phyloP scores from a whole-genome alignment of 2,113 vertebrate species.

The Australoheros scitulus region DNA sequence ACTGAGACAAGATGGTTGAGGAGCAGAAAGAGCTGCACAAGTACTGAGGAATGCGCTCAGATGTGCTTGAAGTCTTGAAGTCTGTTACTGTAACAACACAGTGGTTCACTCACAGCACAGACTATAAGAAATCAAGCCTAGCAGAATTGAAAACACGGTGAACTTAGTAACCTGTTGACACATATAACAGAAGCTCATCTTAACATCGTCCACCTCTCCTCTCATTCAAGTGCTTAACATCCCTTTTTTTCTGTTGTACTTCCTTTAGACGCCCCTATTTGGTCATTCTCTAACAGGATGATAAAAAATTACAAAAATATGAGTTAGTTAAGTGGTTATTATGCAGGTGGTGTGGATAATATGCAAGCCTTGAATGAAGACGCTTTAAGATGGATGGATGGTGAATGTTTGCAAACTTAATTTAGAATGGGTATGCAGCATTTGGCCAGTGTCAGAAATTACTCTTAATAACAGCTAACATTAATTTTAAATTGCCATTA shows the following conservation, averaged over 20 bases:
- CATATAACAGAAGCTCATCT: neutral
- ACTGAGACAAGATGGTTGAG: slow-evolving; percentile 7
- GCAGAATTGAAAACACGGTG: neutral
- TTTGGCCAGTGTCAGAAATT: neutral
- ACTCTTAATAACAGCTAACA: neutral
- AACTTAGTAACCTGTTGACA: neutral
- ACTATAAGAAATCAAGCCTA: neutral
- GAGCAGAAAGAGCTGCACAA: neutral
- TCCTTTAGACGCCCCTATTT: neutral
- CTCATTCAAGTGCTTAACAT: neutral
- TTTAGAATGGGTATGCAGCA: neutral
- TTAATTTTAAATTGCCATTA: neutral
- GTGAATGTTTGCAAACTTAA: neutral
- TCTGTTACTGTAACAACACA: neutral
- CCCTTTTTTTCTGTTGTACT: neutral
- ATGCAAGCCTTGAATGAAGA: neutral
- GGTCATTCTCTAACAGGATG: neutral
- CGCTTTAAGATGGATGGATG: neutral
- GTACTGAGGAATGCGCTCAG: slow-evolving; percentile 35
- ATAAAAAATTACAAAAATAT: neutral
- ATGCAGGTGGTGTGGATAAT: neutral
- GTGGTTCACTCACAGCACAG: neutral
- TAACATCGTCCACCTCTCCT: neutral
- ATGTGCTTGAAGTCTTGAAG: neutral
- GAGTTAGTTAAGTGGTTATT: neutral